phyloP scores from a whole-genome alignment of 64 coral and sea anemone genomes.

The Anthopleura sola region DNA sequence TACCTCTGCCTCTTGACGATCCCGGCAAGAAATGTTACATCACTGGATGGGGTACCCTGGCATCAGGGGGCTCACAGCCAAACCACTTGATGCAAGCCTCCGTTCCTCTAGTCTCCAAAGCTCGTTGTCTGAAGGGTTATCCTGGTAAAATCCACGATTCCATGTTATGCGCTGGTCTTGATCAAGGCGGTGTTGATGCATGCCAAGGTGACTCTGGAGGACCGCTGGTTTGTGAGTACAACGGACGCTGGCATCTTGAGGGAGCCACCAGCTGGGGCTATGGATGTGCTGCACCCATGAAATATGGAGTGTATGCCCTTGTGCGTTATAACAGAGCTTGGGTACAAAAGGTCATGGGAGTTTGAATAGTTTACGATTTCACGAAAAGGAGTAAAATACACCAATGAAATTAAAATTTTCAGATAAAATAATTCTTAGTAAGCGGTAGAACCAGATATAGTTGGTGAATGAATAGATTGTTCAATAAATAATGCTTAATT shows the following conservation, averaged over 20 bases:
- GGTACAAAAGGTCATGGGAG: background rate
- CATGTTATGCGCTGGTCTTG: conserved; percentile 45
- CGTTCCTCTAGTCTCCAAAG: conserved; percentile 24
- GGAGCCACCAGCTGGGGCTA: conserved; percentile 40
- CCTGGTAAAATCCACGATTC: conserved; percentile 42
- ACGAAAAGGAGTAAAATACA: no score
- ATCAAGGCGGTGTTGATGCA: conserved; percentile 34
- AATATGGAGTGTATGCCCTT: conserved; percentile 30
- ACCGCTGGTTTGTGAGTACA: conserved; percentile 43
- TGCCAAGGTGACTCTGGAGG: conserved; percentile 49
- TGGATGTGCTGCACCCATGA: conserved; percentile 8
- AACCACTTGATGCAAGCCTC: conserved; percentile 32
- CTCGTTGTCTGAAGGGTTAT: conserved; percentile 13
- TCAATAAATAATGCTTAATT: no score
- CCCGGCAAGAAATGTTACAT: conserved; percentile 39
- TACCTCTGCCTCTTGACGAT: conserved; percentile 24
- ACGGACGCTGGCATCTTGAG: conserved; percentile 25
- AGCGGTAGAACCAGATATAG: no score
- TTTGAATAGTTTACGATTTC: no score
- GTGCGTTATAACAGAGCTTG: conserved; percentile 14
- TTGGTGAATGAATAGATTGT: no score
- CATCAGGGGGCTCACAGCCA: conserved; percentile 29
- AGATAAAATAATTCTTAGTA: no score
- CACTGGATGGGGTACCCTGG: conserved; percentile 42
- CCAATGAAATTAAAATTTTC: no score